phyloP scores from a whole-genome alignment of 2,888 invertebrate genomes.

The Toxonevra muliebris region DNA sequence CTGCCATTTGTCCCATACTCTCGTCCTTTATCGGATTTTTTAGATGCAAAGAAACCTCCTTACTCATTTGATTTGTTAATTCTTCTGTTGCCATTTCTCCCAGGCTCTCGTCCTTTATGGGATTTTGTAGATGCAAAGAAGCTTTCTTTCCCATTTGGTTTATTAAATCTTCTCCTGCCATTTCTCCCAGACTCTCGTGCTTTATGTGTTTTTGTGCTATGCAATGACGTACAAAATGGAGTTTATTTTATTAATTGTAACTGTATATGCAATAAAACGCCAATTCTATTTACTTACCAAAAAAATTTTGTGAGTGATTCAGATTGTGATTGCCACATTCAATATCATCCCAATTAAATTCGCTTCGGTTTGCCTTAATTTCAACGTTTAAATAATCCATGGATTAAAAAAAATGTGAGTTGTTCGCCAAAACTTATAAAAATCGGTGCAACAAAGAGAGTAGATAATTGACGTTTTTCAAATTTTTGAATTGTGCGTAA shows the following conservation, averaged over 20 bases:
- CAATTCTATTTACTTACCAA: constrained; percentile 46
- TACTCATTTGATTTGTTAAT: no score
- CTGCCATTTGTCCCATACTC: constrained; percentile 39
- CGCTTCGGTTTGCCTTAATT: constrained; percentile 13
- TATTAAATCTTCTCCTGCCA: constrained; percentile 35
- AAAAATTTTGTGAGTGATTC: constrained; percentile 56
- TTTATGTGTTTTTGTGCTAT: constrained; percentile 44
- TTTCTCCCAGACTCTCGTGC: constrained; percentile 44
- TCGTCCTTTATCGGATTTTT: constrained; percentile 46
- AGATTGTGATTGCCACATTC: constrained; percentile 52
- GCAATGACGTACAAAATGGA: constrained; percentile 7
- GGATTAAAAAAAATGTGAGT: background rate
- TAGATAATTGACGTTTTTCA: constrained; percentile 12
- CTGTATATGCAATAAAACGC: constrained; percentile 7
- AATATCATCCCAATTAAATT: constrained; percentile 57
- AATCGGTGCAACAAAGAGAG: background rate
- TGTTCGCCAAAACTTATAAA: background rate
- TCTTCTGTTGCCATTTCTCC: no score
- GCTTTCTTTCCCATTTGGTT: constrained; percentile 42
- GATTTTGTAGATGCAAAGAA: no score
- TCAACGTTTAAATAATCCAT: constrained; percentile 35
- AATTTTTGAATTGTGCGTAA: constrained; percentile 14
- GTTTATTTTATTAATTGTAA: constrained; percentile 16
- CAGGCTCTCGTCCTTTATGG: no score
- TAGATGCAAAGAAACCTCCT: no score